Base-by-base conservation (phyloP, 1,140 invertebrate genomes). In the Prorops nasuta region DNA sequence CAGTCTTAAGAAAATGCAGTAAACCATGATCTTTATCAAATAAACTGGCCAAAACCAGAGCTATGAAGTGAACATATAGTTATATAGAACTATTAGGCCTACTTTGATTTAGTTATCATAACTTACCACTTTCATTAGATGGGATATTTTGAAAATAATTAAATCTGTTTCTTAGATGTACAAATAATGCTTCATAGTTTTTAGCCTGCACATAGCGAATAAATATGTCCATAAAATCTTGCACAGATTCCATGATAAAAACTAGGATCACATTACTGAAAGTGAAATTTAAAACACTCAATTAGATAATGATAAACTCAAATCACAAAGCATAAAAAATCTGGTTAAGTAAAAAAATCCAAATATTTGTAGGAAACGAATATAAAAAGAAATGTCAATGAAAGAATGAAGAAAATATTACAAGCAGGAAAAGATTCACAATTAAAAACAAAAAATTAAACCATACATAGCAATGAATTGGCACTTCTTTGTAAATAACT, bases 241-340 rank as follows among this genome's bases (percentile, higher is more conserved):
- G 19, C 28, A 65, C 56, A 0, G 53, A 51, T 21, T 72, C 59
- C 69, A 72, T 72, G 7, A 3, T 58, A n/a, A n/a, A n/a, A n/a
- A n/a, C n/a, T n/a, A n/a, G n/a, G n/a, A n/a, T n/a, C n/a, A n/a
- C n/a, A n/a, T n/a, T n/a, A n/a, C n/a, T n/a, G n/a, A n/a, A n/a
- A n/a, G n/a, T n/a, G n/a, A n/a, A n/a, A n/a, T n/a, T n/a, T n/a
- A n/a, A n/a, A n/a, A n/a, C n/a, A n/a, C n/a, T n/a, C n/a, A n/a
- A n/a, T n/a, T n/a, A n/a, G n/a, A n/a, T n/a, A n/a, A n/a, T n/a
- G n/a, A n/a, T n/a, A n/a, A n/a, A n/a, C n/a, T n/a, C n/a, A n/a
- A n/a, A n/a, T n/a, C n/a, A n/a, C n/a, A n/a, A n/a, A n/a, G n/a
- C n/a, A n/a, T n/a, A n/a, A n/a, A n/a, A n/a, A n/a, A n/a, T n/a